Evolutionary conservation across 1,140 invertebrate genomes (phyloP), one percentile per base, ranked within the genome.

Genomic region (Drosophila nebulosa): DNA sequence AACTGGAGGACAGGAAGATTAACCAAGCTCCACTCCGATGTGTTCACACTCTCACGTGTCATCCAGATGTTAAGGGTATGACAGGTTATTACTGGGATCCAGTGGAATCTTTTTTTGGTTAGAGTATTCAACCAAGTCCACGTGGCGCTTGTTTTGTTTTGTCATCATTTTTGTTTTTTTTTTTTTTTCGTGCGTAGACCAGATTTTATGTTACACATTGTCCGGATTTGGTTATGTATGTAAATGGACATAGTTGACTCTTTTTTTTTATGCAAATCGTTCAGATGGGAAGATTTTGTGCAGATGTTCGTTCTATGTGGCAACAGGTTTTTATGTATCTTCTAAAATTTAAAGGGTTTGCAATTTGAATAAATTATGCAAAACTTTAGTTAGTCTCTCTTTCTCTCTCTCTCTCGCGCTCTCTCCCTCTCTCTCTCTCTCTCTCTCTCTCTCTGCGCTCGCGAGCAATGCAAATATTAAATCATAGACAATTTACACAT

Each of bases 401-500:
- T 4, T 39, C 4, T 16, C 21, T 24, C 9, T 59, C 32, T 51
- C 16, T 24, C 36, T 35, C 4, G 22, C 27, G 36, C 6, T 60
- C 35, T 22, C 21, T 50, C 10, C 16, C 1, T 16, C 51, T 57
- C 6, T 51, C 21, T 50, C 21, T n/a, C 51, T 30, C 18, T 52
- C 39, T 63, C 26, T 32, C 12, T 62, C 16, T 56, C 57, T 52
- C 6, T 53, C 57, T 65, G 62, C 51, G 27, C 35, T 22, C 35
- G 78, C 56, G n/a, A n/a, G n/a, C 66, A 64, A 78, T 70, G 79
- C 79, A 83, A 83, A 83, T 79, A 83, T 84, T 78, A 83, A 84
- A 84, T 79, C 79, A 84, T 74, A 69, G 61, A 53, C 69, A 84
- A 84, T 84, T 84, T 79, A 76, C 79, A 84, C 80, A 84, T 84